phyloP scores from a whole-genome alignment of 2,113 vertebrate genomes.

The Geococcyx californianus region DNA sequence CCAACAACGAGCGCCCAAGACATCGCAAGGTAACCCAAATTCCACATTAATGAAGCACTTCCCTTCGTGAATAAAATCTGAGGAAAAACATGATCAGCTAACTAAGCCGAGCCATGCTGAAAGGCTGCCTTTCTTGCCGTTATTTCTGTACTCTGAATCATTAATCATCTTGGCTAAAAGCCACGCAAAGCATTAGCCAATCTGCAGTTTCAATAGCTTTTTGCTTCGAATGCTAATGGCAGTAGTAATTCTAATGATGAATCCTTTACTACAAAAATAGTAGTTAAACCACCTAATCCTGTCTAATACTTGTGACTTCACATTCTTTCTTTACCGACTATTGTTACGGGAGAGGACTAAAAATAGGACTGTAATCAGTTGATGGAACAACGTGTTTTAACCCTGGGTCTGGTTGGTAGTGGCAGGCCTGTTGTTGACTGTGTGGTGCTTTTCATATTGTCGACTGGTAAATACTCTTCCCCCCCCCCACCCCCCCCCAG shows the following conservation, averaged over 20 bases:
- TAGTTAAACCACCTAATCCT: conserved; percentile 63
- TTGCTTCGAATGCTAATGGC: conserved; percentile 41
- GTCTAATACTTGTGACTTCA: conserved; percentile 50
- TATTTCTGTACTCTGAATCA: conserved; percentile 48
- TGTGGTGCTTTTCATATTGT: background rate
- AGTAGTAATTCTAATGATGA: conserved; percentile 38
- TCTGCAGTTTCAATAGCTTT: conserved; percentile 33
- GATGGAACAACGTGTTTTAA: conserved; percentile 16
- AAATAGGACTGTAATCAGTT: conserved; percentile 34
- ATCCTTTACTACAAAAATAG: conserved; percentile 48
- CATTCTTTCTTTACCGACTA: conserved; percentile 22
- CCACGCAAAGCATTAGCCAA: conserved; percentile 38
- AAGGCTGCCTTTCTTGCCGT: conserved; percentile 9
- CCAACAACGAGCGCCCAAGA: background rate
- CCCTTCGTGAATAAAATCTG: background rate
- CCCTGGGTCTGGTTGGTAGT: background rate
- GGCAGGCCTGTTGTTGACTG: background rate
- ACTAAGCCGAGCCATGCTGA: background rate
- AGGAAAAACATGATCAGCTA: conserved; percentile 33
- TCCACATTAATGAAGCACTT: background rate
- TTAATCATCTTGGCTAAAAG: conserved; percentile 33
- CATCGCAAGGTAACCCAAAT: background rate
- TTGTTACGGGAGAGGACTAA: conserved; percentile 31
- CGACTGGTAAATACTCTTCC: background rate
- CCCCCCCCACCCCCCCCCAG: background rate